Evolutionary conservation across 2,113 vertebrate genomes (phyloP).

Genomic region (Mionectes macconnelli): DNA sequence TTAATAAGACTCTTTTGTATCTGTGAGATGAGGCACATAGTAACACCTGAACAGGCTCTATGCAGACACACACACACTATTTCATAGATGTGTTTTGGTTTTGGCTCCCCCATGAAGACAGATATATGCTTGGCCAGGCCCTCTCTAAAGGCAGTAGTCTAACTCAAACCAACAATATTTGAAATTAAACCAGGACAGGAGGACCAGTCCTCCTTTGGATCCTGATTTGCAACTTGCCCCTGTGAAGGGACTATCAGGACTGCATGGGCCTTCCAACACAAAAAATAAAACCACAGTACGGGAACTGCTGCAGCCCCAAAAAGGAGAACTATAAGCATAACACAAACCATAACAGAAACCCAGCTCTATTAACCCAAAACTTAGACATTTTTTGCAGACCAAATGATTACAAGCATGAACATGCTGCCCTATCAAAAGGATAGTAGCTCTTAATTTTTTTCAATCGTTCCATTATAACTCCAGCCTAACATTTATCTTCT

Average conservation of each 20-base stretch:
- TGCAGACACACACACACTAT: fast-evolving
- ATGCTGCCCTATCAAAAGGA: background rate
- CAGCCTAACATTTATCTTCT: background rate
- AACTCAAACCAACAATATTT: background rate
- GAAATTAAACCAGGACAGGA: background rate
- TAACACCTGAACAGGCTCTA: background rate
- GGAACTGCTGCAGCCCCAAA: background rate
- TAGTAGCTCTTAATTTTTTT: background rate
- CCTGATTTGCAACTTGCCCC: background rate
- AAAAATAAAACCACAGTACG: background rate
- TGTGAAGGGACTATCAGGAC: background rate
- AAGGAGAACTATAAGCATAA: background rate
- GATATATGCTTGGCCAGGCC: background rate
- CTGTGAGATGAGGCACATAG: fast-evolving
- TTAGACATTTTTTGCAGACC: background rate
- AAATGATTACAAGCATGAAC: background rate
- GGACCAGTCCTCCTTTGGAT: background rate
- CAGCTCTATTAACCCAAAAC: background rate
- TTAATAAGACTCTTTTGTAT: background rate
- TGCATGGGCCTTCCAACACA: background rate
- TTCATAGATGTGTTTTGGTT: background rate
- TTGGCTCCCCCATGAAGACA: fast-evolving
- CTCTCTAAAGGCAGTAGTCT: background rate
- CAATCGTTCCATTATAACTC: background rate
- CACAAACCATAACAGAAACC: background rate